Evolutionary conservation across 1,140 invertebrate species (phyloP).

Genomic region (Drosophila tristis): DNA sequence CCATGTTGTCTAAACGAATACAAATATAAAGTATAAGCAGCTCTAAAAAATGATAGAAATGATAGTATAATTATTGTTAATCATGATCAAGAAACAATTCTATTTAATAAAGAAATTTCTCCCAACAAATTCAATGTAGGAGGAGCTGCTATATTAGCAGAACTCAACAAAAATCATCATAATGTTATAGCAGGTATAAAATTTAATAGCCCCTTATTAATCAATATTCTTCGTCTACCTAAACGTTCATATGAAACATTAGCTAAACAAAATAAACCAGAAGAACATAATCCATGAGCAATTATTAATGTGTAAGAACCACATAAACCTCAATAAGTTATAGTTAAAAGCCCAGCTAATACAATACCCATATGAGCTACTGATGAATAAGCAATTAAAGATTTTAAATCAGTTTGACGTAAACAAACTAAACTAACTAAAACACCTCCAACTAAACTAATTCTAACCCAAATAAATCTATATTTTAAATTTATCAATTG

Average conservation of each 20-base stretch:
- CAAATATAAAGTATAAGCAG: slow-evolving; percentile 84
- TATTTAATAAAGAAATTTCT: slow-evolving; percentile 87
- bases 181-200: slow-evolving; percentile 85
- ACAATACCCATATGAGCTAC: too few species aligned
- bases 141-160: slow-evolving; percentile 84
- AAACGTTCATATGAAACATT: too few species aligned
- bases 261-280: too few species aligned
- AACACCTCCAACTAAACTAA: too few species aligned
- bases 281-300: too few species aligned
- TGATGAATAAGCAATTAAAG: too few species aligned
- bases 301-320: too few species aligned
- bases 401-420: too few species aligned
- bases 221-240: slow-evolving; percentile 55
- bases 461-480: too few species aligned
- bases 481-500: slow-evolving; percentile 83
- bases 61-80: slow-evolving; percentile 85
- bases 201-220: slow-evolving; percentile 85
- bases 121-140: slow-evolving; percentile 84
- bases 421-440: too few species aligned
- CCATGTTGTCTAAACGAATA: slow-evolving; percentile 87
- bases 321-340: too few species aligned
- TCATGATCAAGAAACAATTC: slow-evolving; percentile 84
- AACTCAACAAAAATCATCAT: slow-evolving; percentile 87
- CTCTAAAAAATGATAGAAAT: slow-evolving; percentile 85
- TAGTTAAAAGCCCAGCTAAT: too few species aligned